These are phyloP conservation scores for Axis porcinus DNA, from an alignment of 2,113 vertebrate species.

Conservation along the genomic window DNA sequence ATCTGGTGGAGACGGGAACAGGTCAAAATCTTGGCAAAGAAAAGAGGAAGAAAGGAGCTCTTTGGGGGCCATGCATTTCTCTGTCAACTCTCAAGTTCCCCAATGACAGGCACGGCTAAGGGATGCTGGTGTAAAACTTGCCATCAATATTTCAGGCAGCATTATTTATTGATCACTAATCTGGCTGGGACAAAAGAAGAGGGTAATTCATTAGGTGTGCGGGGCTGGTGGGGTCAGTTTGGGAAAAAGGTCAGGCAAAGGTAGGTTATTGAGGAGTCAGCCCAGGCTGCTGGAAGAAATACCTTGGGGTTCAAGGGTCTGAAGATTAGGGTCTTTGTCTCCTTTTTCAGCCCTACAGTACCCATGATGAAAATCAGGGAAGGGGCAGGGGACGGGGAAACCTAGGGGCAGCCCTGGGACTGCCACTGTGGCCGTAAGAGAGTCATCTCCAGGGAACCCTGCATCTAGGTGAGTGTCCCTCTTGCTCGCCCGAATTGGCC, in stretches of 20 bases:
- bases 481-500: too few species aligned
- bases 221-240: not conserved
- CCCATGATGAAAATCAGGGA: not conserved
- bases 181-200: conserved; percentile 51
- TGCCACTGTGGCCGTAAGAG: not conserved
- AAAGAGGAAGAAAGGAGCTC: not conserved
- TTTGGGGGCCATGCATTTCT: not conserved
- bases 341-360: not conserved
- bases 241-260: conserved; percentile 33
- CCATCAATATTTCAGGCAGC: conserved; percentile 64
- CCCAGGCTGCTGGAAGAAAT: not conserved
- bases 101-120: conserved; percentile 14
- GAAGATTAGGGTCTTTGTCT: not conserved
- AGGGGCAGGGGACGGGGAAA: not conserved
- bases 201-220: not conserved
- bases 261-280: not conserved
- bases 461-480: not conserved
- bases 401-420: not conserved
- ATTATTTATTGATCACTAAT: conserved; percentile 66
- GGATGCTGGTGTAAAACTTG: conserved; percentile 39
- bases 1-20: not conserved
- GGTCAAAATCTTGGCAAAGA: conserved; percentile 24
- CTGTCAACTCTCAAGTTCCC: not conserved
- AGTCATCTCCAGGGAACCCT: not conserved
- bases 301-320: not conserved